phyloP scores from a whole-genome alignment of 2,888 invertebrate species.

The Acanthococcus lagerstroemiae region DNA sequence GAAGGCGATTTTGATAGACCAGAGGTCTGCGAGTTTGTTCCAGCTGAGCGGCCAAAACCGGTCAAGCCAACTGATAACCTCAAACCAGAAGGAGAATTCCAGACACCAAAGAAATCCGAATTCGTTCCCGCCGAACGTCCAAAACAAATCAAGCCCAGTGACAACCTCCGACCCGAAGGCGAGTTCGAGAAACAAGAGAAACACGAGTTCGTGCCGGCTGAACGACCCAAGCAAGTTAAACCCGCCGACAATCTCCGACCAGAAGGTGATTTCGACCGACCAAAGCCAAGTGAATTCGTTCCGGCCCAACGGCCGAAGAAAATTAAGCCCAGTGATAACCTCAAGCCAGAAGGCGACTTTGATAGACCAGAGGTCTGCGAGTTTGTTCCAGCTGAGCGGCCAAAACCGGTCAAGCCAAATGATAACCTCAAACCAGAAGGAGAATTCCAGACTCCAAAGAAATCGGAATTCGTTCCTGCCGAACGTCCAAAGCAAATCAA shows the following conservation, averaged over 20 bases:
- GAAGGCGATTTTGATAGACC: constrained; percentile 39
- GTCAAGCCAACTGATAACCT: constrained; percentile 41
- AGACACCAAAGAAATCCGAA: constrained; percentile 44
- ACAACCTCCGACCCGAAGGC: constrained; percentile 47
- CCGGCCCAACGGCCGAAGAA: constrained; percentile 48
- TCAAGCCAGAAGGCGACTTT: constrained; percentile 39
- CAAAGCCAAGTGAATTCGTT: constrained; percentile 40
- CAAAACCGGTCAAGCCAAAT: constrained; percentile 39
- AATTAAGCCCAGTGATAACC: constrained; percentile 40
- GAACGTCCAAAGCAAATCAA: constrained; percentile 35
- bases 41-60: constrained; percentile 40
- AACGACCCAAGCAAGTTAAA: constrained; percentile 44
- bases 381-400: constrained; percentile 41
- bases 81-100: constrained; percentile 39
- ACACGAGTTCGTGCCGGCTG: constrained; percentile 47
- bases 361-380: constrained; percentile 41
- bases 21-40: constrained; percentile 42
- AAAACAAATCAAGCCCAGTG: constrained; percentile 34
- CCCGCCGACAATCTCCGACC: constrained; percentile 47
- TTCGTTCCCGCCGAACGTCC: constrained; percentile 40
- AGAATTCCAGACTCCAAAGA: constrained; percentile 44
- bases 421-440: constrained; percentile 41
- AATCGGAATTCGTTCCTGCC: constrained; percentile 40
- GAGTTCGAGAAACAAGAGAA: constrained; percentile 40
- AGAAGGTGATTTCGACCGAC: constrained; percentile 50